These are phyloP conservation scores for Ascidia mentula DNA, from an alignment of 23 tunicate genomes.

Conservation along the genomic window DNA sequence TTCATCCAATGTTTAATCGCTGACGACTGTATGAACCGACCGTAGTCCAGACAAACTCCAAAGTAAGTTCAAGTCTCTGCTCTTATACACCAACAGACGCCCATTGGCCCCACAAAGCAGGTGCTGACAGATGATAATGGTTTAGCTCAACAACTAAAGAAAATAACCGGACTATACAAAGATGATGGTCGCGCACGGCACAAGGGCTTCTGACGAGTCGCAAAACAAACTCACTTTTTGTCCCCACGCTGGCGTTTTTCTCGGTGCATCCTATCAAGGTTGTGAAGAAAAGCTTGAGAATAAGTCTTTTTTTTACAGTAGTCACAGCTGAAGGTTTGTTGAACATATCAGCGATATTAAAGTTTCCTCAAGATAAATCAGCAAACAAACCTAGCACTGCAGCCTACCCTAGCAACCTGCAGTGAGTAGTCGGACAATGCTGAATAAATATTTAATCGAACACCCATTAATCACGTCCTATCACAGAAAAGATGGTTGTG, in stretches of 20 bases:
- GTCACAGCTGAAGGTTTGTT: too few species aligned
- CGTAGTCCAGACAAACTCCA: too few species aligned
- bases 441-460: neutral
- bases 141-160: neutral
- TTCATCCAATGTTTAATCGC: too few species aligned
- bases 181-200: neutral
- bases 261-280: too few species aligned
- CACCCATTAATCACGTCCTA: conserved; percentile 1
- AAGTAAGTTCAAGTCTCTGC: too few species aligned
- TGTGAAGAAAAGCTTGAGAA: too few species aligned
- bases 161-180: neutral
- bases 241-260: too few species aligned
- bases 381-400: too few species aligned
- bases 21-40: too few species aligned
- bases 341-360: too few species aligned
- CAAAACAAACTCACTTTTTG: neutral
- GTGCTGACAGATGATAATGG: neutral
- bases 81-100: neutral
- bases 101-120: neutral
- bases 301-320: too few species aligned
- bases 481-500: neutral
- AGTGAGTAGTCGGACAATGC: neutral
- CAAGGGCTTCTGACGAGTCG: neutral
- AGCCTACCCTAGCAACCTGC: neutral
- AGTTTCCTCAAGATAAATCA: too few species aligned